Evolutionary conservation across 2,888 invertebrate species (phyloP).

Genomic region (Pammene aurita): DNA sequence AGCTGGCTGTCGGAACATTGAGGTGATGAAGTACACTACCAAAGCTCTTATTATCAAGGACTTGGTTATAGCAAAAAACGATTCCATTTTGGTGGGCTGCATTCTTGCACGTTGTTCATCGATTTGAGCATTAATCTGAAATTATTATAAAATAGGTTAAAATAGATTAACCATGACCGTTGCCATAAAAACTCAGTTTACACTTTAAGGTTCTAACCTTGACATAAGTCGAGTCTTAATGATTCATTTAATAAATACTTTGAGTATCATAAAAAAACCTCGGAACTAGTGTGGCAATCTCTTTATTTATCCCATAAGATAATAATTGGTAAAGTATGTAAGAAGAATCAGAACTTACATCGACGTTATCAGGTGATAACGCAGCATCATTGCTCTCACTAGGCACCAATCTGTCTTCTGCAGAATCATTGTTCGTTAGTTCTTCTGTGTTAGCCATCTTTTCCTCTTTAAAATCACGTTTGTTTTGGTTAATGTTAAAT

Average conservation of each 20-base stretch:
- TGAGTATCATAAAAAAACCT: no score
- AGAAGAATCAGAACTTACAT: constrained; percentile 58
- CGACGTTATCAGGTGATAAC: constrained; percentile 55
- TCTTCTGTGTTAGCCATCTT: constrained; percentile 55
- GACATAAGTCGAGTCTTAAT: constrained; percentile 10
- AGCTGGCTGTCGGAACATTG: constrained; percentile 90
- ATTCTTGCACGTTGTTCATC: constrained; percentile 72
- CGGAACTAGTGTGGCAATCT: not conserved
- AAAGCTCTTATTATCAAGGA: constrained; percentile 93
- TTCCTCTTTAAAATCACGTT: constrained; percentile 14
- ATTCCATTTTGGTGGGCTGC: constrained; percentile 88
- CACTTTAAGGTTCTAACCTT: no score
- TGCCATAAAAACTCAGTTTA: constrained; percentile 1
- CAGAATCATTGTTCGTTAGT: constrained; percentile 50
- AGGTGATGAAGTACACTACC: constrained; percentile 96
- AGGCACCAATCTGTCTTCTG: constrained; percentile 57
- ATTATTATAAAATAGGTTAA: constrained; percentile 42
- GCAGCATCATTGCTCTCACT: constrained; percentile 55
- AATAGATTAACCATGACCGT: constrained; percentile 12
- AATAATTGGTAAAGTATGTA: not conserved
- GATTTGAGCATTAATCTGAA: constrained; percentile 76
- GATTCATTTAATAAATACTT: not conserved
- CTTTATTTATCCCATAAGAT: not conserved
- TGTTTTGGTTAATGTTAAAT: constrained; percentile 19
- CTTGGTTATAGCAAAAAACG: constrained; percentile 92